Conservation (phyloP, 1,140 invertebrate genomes). For the Drosophila nasuta region DNA sequence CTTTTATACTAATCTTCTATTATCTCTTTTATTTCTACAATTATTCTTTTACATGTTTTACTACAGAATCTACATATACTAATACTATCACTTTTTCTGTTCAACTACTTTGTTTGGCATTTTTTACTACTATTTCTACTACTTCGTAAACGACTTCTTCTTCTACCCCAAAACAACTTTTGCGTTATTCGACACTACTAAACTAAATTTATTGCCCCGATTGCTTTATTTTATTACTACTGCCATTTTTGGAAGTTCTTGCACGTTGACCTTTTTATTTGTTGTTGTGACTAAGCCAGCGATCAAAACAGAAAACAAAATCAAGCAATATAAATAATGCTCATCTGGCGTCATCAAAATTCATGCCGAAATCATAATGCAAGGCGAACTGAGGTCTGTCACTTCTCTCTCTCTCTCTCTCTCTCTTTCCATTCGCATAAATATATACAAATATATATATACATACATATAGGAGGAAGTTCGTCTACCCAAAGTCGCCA, state of each 20-base stretch:
- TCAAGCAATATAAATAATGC: constrained; percentile 40
- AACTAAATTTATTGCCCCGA: constrained; percentile 5
- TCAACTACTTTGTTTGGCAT: too few relatives aligned
- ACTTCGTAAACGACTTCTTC: constrained; percentile 1
- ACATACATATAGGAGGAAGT: constrained; percentile 59
- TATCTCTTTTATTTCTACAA: too few relatives aligned
- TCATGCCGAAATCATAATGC: constrained; percentile 60
- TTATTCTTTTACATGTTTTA: too few relatives aligned
- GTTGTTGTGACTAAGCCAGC: constrained; percentile 14
- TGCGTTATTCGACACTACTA: constrained; percentile 4
- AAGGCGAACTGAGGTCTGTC: constrained; percentile 50
- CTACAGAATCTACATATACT: too few relatives aligned
- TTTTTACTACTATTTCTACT: background rate
- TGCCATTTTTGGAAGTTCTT: constrained; percentile 46
- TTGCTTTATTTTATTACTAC: constrained; percentile 8
- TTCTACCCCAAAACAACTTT: background rate
- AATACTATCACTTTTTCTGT: too few relatives aligned
- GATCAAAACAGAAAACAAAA: constrained; percentile 38
- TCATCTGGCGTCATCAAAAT: constrained; percentile 46
- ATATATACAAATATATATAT: background rate
- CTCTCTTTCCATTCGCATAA: background rate
- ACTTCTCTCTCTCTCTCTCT: constrained; percentile 7
- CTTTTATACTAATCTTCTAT: too few relatives aligned
- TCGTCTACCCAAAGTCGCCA: constrained; percentile 56
- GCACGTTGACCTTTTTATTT: constrained; percentile 63